Base-by-base conservation (phyloP, 2,113 vertebrate species). In the Triplophysa tibetana region DNA sequence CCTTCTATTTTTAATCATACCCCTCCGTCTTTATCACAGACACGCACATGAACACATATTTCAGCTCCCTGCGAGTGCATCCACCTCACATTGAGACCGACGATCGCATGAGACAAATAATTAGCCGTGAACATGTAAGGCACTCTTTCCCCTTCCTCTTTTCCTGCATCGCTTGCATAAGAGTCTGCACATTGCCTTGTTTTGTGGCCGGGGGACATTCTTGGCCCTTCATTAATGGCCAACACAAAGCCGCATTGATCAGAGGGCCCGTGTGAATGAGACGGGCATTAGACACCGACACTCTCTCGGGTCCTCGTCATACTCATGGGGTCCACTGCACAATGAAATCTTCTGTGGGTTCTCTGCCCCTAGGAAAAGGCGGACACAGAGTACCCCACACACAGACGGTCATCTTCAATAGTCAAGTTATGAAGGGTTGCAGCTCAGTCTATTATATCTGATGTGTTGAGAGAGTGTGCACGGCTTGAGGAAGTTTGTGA, bases 171-270 rank as follows among this genome's bases (percentile, higher is more conserved):
- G 1, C 56, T 84, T 84, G 70, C 79, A 63, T 79, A 81, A 69
- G 72, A 14, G 0, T 56, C 33, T 17, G 33, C 23, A 52, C 58
- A 50, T 48, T 50, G 78, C 69, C 61, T 45, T 45, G 70, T 80
- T 72, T 80, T 80, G 69, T 65, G 33, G 70, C 24, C 8, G 50
- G 48, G 45, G 38, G 26, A 67, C 54, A 70, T 73, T 76, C 69
- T 65, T 29, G 62, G 45, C 43, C 72, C n/a, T 81, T 82, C 72
- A n/a, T 17, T 50, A 72, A 73, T 73, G 67, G 45, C 43, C 70
- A 74, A 67, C 82, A 85, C 79, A 85, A 83, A 81, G 82, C 70
- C 19, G 23, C 84, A 85, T 83, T 85, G 79, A 85, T 78, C 63
- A 75, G 17, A 78, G 14, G 75, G 50, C 21, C 69, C 9, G 52